phyloP scores from a whole-genome alignment of 2,113 vertebrate genomes.

The Tympanuchus pallidicinctus region DNA sequence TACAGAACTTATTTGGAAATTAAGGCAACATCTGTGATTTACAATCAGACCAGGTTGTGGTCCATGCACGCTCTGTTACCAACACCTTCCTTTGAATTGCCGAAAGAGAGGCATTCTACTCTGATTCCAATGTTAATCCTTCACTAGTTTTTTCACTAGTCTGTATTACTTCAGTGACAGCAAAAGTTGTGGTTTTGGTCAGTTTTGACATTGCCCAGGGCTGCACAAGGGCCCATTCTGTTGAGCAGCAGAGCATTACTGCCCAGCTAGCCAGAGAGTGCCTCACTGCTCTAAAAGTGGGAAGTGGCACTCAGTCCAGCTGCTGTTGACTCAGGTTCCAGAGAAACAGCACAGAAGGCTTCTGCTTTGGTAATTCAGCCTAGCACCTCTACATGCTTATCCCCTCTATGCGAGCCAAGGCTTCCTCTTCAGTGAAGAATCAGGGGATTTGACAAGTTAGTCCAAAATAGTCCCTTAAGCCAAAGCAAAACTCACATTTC shows the following conservation, averaged over 20 bases:
- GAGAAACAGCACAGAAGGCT: not conserved
- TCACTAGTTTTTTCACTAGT: not conserved
- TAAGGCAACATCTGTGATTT: not conserved
- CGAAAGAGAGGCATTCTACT: not conserved
- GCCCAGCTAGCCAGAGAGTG: not conserved
- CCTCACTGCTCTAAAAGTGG: not conserved
- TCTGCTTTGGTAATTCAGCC: not conserved
- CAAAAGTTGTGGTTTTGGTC: not conserved
- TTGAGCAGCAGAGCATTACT: not conserved
- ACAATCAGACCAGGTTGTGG: not conserved
- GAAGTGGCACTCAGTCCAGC: not conserved
- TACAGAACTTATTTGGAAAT: not conserved
- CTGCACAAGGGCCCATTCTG: not conserved
- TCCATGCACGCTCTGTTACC: fast-evolving
- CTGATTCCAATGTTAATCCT: fast-evolving
- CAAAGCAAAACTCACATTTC: not conserved
- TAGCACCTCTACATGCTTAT: not conserved
- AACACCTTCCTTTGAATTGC: not conserved
- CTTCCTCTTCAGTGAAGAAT: not conserved
- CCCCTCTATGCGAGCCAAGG: not conserved
- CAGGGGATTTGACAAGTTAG: not conserved
- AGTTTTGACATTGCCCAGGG: not conserved
- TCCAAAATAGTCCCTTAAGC: not conserved
- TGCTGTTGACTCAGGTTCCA: not conserved
- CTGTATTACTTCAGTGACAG: not conserved